phyloP scores from a whole-genome alignment of 2,113 vertebrate genomes.

The Excalfactoria chinensis region DNA sequence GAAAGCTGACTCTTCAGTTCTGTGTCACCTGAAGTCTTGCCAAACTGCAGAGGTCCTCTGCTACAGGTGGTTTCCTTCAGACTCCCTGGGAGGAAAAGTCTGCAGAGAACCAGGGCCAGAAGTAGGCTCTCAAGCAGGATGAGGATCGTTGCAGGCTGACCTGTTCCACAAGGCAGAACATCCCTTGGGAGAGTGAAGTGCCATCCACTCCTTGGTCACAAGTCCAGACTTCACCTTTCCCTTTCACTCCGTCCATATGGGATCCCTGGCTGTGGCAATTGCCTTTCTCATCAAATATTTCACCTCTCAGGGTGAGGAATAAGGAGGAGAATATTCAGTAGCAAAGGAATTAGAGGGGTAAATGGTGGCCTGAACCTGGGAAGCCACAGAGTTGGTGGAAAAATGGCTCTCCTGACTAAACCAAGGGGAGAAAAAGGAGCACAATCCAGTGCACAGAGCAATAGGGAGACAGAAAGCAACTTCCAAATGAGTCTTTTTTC shows the following conservation, averaged over 20 bases:
- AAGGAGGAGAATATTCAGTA: not conserved
- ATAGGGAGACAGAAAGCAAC: not conserved
- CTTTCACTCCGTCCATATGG: not conserved
- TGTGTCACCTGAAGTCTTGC: not conserved
- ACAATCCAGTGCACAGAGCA: not conserved
- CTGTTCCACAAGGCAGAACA: not conserved
- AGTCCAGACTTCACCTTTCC: not conserved
- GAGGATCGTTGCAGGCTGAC: not conserved
- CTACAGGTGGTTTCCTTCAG: not conserved
- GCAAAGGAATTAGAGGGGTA: rapidly evolving
- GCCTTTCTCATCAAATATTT: not conserved
- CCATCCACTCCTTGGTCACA: not conserved
- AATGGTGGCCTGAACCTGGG: not conserved
- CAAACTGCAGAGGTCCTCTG: not conserved
- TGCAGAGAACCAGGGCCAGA: not conserved
- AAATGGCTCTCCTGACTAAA: not conserved
- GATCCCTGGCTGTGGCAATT: not conserved
- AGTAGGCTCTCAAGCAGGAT: not conserved
- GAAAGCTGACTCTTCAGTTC: rapidly evolving
- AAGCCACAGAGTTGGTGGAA: not conserved
- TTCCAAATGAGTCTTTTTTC: slow-evolving; percentile 14
- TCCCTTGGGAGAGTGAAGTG: not conserved
- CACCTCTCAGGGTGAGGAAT: not conserved
- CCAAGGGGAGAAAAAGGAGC: not conserved
- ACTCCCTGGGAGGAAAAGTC: not conserved